Percentiles rank a stretch among this genome's conserved stretches.
Evolutionary conservation across 2,797 vertebrate species (phyloP).

Genomic region (Vultur gryphus): DNA sequence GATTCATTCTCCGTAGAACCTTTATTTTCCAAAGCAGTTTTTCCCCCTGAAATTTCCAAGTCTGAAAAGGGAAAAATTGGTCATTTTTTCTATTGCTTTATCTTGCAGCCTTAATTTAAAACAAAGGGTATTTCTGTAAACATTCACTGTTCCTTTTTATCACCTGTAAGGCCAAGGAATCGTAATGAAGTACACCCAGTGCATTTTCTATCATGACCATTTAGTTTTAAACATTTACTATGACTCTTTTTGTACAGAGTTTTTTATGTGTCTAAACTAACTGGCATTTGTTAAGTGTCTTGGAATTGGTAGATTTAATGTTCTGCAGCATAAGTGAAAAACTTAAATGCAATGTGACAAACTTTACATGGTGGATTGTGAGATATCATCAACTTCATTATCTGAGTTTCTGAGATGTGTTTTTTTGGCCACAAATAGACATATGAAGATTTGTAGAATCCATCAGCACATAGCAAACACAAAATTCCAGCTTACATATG

Average conservation of each 20-base stretch:
- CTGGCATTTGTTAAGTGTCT: background rate
- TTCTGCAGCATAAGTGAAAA: background rate
- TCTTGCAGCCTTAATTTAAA: background rate
- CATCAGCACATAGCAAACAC: background rate
- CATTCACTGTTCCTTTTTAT: background rate
- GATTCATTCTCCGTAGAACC: background rate
- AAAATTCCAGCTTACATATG: background rate
- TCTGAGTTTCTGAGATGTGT: background rate
- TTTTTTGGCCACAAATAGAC: background rate
- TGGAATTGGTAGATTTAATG: background rate
- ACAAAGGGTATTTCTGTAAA: background rate
- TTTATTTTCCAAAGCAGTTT: background rate
- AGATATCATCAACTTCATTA: background rate
- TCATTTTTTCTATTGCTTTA: background rate
- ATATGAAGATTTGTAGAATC: background rate
- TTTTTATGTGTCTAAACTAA: background rate
- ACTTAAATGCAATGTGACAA: background rate
- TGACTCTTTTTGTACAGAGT: background rate
- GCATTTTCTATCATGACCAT: background rate
- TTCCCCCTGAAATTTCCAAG: background rate
- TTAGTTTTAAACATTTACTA: background rate
- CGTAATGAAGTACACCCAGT: background rate
- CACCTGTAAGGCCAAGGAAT: background rate
- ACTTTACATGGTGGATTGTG: background rate
- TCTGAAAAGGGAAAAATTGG: background rate